Conservation (phyloP, 30 jellyfish, hydroid and myxozoan species). For the Aurelia aurita complex sp. Pacific region DNA sequence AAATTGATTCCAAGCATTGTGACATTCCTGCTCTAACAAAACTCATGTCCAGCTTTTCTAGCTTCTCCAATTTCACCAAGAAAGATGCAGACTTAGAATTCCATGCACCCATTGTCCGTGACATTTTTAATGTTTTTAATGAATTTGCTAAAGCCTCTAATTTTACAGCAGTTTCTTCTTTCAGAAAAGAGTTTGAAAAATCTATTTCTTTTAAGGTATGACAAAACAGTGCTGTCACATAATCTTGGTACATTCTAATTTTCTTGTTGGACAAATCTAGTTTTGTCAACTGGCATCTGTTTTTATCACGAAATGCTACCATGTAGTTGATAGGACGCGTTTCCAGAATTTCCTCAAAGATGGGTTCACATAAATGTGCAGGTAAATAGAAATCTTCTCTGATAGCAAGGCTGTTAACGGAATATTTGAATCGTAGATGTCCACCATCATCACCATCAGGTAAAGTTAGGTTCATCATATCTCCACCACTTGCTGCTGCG, state of each 20-base stretch:
- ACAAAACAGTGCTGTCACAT: conserved; percentile 32
- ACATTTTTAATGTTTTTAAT: conserved; percentile 38
- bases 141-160: conserved; percentile 19
- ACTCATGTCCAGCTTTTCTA: conserved; percentile 44
- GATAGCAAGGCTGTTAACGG: conserved; percentile 5
- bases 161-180: conserved; percentile 26
- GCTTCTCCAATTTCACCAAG: not conserved
- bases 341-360: conserved; percentile 36
- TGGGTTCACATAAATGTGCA: conserved; percentile 58
- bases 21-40: not conserved
- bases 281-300: conserved; percentile 54
- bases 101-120: conserved; percentile 59
- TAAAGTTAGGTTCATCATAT: no score
- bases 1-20: conserved; percentile 33
- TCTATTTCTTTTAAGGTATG: conserved; percentile 51
- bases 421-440: not conserved
- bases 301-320: conserved; percentile 33
- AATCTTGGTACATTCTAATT: conserved; percentile 29
- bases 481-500: no score
- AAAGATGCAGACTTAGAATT: conserved; percentile 4
- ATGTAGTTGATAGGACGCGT: conserved; percentile 35
- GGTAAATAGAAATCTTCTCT: conserved; percentile 58
- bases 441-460: no score
- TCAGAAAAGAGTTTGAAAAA: conserved; percentile 30
- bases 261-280: conserved; percentile 43